Conservation (phyloP, 2,888 invertebrate genomes). For the Pollenia angustigena region DNA sequence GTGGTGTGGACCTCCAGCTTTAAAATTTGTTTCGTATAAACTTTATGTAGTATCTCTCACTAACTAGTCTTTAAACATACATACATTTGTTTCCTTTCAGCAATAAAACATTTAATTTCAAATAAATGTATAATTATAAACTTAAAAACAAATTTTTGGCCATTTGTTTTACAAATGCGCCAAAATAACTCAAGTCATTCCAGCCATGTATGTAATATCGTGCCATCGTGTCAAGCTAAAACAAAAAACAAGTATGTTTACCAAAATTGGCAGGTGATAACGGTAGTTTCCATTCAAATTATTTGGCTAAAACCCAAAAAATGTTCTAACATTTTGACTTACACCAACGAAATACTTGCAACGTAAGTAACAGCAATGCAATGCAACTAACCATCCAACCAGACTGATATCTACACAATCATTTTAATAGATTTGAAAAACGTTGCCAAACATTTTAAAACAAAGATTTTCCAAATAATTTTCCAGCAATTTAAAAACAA, state of each 20-base stretch:
- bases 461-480: constrained; percentile 67
- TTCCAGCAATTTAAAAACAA: constrained; percentile 72
- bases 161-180: constrained; percentile 61
- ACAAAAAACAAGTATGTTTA: constrained; percentile 23
- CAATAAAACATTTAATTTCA: too few species aligned
- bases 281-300: constrained; percentile 49
- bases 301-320: constrained; percentile 67
- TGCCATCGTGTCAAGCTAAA: constrained; percentile 63
- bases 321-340: constrained; percentile 20
- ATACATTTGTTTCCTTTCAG: neutral
- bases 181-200: constrained; percentile 60
- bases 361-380: constrained; percentile 2
- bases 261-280: constrained; percentile 69
- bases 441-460: constrained; percentile 59
- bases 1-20: too few species aligned
- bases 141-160: constrained; percentile 18
- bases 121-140: neutral
- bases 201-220: constrained; percentile 44
- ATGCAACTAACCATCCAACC: neutral
- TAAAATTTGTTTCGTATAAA: too few species aligned
- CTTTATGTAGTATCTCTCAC: too few species aligned
- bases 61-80: too few species aligned
- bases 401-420: constrained; percentile 10
- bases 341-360: neutral
- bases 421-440: constrained; percentile 29